Conservation (phyloP, 1,140 invertebrate species). For the Heliothis virescens region DNA sequence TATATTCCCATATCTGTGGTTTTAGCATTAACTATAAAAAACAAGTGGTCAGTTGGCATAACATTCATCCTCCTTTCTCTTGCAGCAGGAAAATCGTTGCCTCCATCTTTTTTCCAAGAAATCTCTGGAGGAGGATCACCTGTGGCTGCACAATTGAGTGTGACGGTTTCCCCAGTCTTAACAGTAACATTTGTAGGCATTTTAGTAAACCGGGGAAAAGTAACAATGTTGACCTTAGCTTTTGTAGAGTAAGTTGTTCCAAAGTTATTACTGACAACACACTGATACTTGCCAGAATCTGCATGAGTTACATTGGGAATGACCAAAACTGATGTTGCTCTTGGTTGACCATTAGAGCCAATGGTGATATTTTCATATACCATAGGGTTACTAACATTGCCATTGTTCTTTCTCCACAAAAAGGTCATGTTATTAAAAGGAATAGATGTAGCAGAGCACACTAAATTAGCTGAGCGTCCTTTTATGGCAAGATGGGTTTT, state of each 20-base stretch:
- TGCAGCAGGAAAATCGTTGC: constrained; percentile 97
- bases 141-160: constrained; percentile 95
- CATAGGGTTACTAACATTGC: constrained; percentile 87
- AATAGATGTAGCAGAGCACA: constrained; percentile 91
- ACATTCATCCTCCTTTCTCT: constrained; percentile 97
- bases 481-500: constrained; percentile 93
- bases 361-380: constrained; percentile 80
- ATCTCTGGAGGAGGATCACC: constrained; percentile 96
- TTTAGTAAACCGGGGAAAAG: constrained; percentile 95
- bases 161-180: constrained; percentile 94
- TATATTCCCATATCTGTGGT: constrained; percentile 96
- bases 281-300: constrained; percentile 96
- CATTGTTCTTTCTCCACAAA: constrained; percentile 96
- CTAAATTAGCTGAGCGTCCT: constrained; percentile 93
- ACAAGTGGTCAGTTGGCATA: constrained; percentile 95
- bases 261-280: constrained; percentile 95
- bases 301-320: constrained; percentile 91
- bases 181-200: constrained; percentile 94
- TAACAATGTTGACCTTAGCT: constrained; percentile 94
- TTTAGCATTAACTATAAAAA: constrained; percentile 97
- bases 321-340: constrained; percentile 89
- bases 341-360: constrained; percentile 84
- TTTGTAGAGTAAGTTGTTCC: constrained; percentile 96
- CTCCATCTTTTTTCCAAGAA: constrained; percentile 97
- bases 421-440: constrained; percentile 90